phyloP scores from a whole-genome alignment of 2,888 invertebrate genomes.

The Heliconius cydno region DNA sequence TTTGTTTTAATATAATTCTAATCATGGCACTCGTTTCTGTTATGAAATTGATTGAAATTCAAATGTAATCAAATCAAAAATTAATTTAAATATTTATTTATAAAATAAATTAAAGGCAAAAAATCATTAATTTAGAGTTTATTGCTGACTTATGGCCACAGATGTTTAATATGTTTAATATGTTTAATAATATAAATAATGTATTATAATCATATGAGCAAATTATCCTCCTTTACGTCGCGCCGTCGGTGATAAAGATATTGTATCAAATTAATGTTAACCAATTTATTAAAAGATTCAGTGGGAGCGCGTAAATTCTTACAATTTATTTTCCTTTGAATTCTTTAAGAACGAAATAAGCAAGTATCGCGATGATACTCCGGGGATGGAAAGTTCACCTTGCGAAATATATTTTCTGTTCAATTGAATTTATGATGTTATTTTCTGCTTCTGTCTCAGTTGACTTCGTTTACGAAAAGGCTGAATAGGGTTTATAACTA shows the following conservation, averaged over 20 bases:
- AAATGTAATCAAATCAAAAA: neutral
- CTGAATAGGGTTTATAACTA: too few relatives aligned
- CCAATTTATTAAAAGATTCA: neutral
- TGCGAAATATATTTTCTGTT: slow-evolving; percentile 21
- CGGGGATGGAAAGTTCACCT: slow-evolving; percentile 4
- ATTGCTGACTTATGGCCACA: too few relatives aligned
- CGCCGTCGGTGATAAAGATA: neutral
- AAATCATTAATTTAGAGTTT: too few relatives aligned
- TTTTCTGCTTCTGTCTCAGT: slow-evolving; percentile 2
- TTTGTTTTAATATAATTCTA: neutral
- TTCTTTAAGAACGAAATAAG: slow-evolving; percentile 22
- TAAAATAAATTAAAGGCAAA: too few relatives aligned
- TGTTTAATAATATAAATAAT: too few relatives aligned
- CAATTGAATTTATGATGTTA: slow-evolving; percentile 24
- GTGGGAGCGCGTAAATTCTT: neutral
- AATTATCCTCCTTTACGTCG: neutral
- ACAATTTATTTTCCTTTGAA: slow-evolving; percentile 20
- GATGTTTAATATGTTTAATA: too few relatives aligned
- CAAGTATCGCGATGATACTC: slow-evolving; percentile 16
- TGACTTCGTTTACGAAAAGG: neutral
- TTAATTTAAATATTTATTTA: too few relatives aligned
- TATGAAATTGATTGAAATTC: neutral
- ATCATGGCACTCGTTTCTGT: neutral
- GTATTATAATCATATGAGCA: neutral
- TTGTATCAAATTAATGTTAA: neutral